Evolutionary conservation across 2,797 vertebrate genomes (phyloP).

Genomic region (Clarias pachynema): DNA sequence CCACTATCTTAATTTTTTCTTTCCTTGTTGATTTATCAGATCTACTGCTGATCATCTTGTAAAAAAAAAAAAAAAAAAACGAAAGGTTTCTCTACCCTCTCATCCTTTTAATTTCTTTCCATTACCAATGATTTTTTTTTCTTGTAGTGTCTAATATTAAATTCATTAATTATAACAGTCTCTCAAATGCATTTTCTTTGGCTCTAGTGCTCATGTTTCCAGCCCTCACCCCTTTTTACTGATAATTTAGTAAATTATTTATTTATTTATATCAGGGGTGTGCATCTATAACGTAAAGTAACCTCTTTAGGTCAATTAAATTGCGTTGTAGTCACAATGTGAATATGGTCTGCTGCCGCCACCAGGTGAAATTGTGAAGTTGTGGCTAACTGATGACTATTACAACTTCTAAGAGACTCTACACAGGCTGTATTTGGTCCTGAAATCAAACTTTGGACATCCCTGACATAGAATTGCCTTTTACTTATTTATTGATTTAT

Average conservation of each 20-base stretch:
- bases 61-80: too few relatives aligned
- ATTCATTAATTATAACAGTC: background rate
- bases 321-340: background rate
- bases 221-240: background rate
- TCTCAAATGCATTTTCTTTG: background rate
- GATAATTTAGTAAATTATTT: background rate
- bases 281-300: background rate
- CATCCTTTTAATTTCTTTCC: background rate
- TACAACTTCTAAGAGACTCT: background rate
- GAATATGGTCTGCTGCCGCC: background rate
- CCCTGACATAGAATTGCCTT: background rate
- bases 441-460: background rate
- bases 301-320: background rate
- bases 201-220: background rate
- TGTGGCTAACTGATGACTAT: background rate
- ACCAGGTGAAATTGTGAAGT: background rate
- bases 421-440: background rate
- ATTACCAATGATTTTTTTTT: background rate
- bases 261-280: too few relatives aligned
- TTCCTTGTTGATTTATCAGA: background rate
- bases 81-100: too few relatives aligned
- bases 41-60: background rate
- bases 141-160: background rate
- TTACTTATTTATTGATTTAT: too few relatives aligned
- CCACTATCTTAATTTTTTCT: too few relatives aligned